A percentile compares a stretch with the other conserved stretches of the same genome.
These are phyloP conservation scores for Ancistrus triradiatus DNA, from an alignment of 2,113 vertebrate genomes.

Conservation along the genomic window DNA sequence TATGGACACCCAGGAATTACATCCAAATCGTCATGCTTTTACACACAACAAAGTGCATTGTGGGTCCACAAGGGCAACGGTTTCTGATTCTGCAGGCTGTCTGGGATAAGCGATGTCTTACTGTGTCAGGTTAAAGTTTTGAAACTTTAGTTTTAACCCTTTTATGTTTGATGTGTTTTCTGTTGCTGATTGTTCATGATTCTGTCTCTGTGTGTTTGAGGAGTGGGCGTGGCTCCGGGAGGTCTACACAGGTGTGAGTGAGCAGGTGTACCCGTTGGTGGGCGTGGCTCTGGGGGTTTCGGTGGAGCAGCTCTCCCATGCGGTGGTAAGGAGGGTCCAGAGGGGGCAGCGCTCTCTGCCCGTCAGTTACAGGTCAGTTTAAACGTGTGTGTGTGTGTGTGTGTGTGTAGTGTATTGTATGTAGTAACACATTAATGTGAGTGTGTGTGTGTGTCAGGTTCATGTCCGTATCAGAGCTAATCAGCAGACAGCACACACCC, in stretches of 20 bases:
- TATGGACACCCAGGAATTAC: too few species aligned
- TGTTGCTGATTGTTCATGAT: too few species aligned
- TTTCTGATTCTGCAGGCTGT: too few species aligned
- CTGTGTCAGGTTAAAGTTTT: too few species aligned
- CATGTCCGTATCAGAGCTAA: constrained; percentile 68
- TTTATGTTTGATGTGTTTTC: too few species aligned
- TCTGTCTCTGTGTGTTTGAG: constrained; percentile 26
- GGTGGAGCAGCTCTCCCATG: constrained; percentile 26
- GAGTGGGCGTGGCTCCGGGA: constrained; percentile 50
- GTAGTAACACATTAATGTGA: neutral
- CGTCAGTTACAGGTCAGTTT: constrained; percentile 58
- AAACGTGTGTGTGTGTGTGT: neutral
- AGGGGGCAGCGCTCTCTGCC: constrained; percentile 41
- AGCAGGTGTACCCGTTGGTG: constrained; percentile 34
- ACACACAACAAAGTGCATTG: too few species aligned
- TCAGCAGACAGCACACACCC: constrained; percentile 59
- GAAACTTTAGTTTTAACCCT: too few species aligned
- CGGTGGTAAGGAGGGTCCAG: constrained; percentile 32
- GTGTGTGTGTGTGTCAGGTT: constrained; percentile 54
- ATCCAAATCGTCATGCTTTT: too few species aligned
- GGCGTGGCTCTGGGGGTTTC: constrained; percentile 1
- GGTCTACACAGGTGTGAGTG: constrained; percentile 48
- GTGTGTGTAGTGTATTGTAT: neutral
- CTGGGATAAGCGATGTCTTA: too few species aligned
- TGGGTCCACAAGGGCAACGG: too few species aligned